Base-by-base conservation (phyloP, 2,888 invertebrate genomes). In the Lasioglossum vierecki region DNA sequence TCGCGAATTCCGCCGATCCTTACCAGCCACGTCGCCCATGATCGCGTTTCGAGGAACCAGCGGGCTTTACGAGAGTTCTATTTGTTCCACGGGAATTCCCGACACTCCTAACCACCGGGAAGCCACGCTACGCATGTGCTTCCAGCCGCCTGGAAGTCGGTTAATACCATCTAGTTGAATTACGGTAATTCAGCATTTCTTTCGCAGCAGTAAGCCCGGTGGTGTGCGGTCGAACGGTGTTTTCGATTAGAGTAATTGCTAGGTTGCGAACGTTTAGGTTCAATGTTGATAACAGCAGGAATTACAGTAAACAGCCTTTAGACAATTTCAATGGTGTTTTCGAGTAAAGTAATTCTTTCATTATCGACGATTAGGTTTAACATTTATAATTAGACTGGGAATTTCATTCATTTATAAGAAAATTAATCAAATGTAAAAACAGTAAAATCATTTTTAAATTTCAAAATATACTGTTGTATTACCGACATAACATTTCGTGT, bases 41-140 rank as follows among this genome's bases (percentile, higher is more conserved):
- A 66, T 66, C 66, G n/a, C 13, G 39, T 8, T 44, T 44, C 46
- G 9, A 26, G 15, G 22, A 83, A 80, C 75, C 46, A 57, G 41
- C 41, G 53, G n/a, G 46, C 2, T 46, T 81, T 70, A 82, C 60
- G 73, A 71, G 11, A 15, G 79, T 75, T 79, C 79, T 74, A 77
- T 80, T 80, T 74, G 49, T 74, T 77, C 79, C 22, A 22, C 18
- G 15, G 13, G 44, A 72, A 15, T 73, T 53, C 22, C 13, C 30
- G n/a, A 35, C 30, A 39, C 60, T 53, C 49, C 53, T 46, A 3
- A 78, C 70, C 41, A 22, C 41, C 15, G 30, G 41, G 22, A 63
- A 49, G 41, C 11, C 30, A 26, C n/a, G 39, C 9, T 22, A 35
- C 49, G 44, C 41, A n/a, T n/a, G 22, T 71, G 72, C 72, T 63